Percentiles rank a stretch among this genome's conserved stretches.
These are phyloP conservation scores for Physella acuta DNA, from an alignment of 1,140 invertebrate genomes.

Conservation along the genomic window DNA sequence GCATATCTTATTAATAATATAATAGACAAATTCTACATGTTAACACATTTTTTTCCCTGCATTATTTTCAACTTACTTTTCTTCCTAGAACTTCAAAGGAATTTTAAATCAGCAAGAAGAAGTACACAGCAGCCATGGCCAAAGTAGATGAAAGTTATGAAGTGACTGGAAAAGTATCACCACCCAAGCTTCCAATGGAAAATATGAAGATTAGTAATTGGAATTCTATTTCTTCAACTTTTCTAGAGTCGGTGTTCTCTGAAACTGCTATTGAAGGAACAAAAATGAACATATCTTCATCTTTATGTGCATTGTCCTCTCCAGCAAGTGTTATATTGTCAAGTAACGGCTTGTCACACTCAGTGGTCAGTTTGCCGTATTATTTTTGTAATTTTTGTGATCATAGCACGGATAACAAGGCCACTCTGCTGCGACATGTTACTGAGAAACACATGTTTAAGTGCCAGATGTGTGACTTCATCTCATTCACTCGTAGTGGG, in stretches of 20 bases:
- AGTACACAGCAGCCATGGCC: background rate
- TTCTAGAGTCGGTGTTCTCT: background rate
- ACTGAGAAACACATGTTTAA: slow-evolving; percentile 7
- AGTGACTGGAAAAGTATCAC: slow-evolving; percentile 13
- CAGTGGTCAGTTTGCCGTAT: slow-evolving; percentile 7
- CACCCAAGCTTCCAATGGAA: slow-evolving; percentile 7
- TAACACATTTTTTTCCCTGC: background rate
- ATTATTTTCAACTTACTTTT: background rate
- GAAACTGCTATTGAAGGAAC: background rate
- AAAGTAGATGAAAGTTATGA: background rate
- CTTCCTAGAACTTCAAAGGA: background rate
- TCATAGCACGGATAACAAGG: slow-evolving; percentile 8
- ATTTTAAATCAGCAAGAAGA: no score
- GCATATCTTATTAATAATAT: background rate
- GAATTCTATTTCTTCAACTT: background rate
- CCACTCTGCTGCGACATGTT: background rate
- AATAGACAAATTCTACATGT: background rate
- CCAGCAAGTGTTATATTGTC: slow-evolving; percentile 8
- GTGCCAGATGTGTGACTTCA: slow-evolving; percentile 9
- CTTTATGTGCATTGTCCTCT: slow-evolving; percentile 3
- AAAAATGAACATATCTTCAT: background rate
- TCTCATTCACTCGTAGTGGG: slow-evolving; percentile 1
- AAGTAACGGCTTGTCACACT: background rate
- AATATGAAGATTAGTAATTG: background rate
- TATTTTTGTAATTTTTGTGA: slow-evolving; percentile 22